Evolutionary conservation across 2,113 vertebrate genomes (phyloP), one percentile per base, ranked within the genome.

Genomic region (Dicrurus megarhynchus): DNA sequence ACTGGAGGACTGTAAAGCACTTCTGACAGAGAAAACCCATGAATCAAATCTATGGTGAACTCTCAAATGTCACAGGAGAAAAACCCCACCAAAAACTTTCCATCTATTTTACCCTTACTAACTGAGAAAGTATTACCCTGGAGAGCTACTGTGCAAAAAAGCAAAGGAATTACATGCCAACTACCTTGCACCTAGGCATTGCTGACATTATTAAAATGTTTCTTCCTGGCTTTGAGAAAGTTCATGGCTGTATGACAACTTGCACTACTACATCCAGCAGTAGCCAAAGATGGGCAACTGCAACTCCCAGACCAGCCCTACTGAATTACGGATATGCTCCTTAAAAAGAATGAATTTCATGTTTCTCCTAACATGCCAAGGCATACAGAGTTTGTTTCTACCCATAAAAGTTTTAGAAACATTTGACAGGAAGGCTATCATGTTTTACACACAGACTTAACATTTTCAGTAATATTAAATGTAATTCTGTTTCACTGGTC

Each of bases 71-170:
- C 50, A 90, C 37, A 81, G 33, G 89, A 53, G 75, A 82, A 93
- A 41, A 2, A 0, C 0, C 1, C 18, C 16, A 75, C 4, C 83
- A 74, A 49, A 68, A 96, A 24, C 30, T 32, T 77, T 74, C 44
- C 32, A 76, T 78, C 52, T 88, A 59, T 80, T 96, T 95, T 71
- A 91, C 13, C n/a, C 23, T 85, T 35, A 73, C 76, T 94, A 96
- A 87, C 15, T 0, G 42, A 65, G 12, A 44, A 90, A 86, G 59
- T 88, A 87, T 84, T 87, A 83, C 64, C 44, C 53, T 37, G 42
- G 78, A 92, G 79, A 87, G 69, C 67, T 89, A 28, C 4, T 93
- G 65, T 86, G 75, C 50, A 95, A 91, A 97, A 94, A 49, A 59
- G 21, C 37, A 63, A 28, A 73, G 60, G 56, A 89, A 91, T 77